Percentiles rank a stretch among this genome's conserved stretches.
Conservation (phyloP, 2,797 vertebrate genomes). For the Leptatherina wallacei region DNA sequence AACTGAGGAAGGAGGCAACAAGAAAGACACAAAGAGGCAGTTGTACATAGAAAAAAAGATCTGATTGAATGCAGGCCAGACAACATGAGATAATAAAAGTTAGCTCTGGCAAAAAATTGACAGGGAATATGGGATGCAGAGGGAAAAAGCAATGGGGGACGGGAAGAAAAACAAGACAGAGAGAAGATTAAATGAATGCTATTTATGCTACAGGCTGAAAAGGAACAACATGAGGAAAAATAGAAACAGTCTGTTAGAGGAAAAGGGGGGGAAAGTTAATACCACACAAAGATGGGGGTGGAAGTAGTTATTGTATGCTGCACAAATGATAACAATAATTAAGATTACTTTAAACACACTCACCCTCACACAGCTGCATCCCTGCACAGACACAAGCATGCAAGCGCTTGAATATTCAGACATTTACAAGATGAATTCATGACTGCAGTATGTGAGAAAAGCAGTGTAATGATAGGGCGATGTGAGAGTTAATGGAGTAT, state of each 20-base stretch:
- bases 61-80: slow-evolving; percentile 45
- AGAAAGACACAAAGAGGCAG: slow-evolving; percentile 13
- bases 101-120: slow-evolving; percentile 62
- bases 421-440: slow-evolving; percentile 44
- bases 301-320: slow-evolving; percentile 75
- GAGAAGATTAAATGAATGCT: slow-evolving; percentile 75
- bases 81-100: slow-evolving; percentile 65
- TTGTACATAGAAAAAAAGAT: slow-evolving; percentile 40
- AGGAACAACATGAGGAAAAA: slow-evolving; percentile 74
- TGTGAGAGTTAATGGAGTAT: slow-evolving; percentile 71
- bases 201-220: slow-evolving; percentile 78
- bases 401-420: slow-evolving; percentile 16
- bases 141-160: slow-evolving; percentile 37
- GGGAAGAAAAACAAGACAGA: slow-evolving; percentile 53
- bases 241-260: slow-evolving; percentile 68
- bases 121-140: slow-evolving; percentile 39
- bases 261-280: slow-evolving; percentile 49
- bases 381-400: slow-evolving; percentile 31
- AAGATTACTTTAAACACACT: slow-evolving; percentile 77
- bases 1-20: slow-evolving; percentile 13
- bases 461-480: slow-evolving; percentile 67
- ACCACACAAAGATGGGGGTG: slow-evolving; percentile 69
- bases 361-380: slow-evolving; percentile 49
- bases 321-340: slow-evolving; percentile 83
- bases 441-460: slow-evolving; percentile 32